Conservation (phyloP, 2,113 vertebrate species). For the Marcusenius ussheri region DNA sequence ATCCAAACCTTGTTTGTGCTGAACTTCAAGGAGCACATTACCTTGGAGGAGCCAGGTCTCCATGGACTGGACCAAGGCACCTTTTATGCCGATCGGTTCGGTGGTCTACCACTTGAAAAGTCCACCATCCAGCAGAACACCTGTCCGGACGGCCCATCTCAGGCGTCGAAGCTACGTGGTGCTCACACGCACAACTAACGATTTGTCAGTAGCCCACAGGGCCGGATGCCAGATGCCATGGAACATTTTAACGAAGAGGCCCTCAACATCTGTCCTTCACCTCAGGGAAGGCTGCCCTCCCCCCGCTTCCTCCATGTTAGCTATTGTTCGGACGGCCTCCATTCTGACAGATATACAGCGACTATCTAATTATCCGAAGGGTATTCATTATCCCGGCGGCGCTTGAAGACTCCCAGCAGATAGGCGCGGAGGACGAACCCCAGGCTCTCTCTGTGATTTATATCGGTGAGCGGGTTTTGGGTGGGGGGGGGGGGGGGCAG, state of each 20-base stretch:
- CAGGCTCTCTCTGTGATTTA: neutral
- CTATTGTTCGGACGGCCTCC: neutral
- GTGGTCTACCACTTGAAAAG: neutral
- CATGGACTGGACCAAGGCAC: neutral
- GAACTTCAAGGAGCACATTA: neutral
- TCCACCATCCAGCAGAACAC: neutral
- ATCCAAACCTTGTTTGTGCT: neutral
- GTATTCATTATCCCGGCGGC: slow-evolving; percentile 9
- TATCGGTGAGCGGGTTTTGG: neutral
- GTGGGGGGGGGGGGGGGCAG: neutral
- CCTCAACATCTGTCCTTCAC: slow-evolving; percentile 15
- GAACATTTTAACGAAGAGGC: neutral
- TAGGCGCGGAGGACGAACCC: neutral
- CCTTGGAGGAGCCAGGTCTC: neutral
- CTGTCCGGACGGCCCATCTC: neutral
- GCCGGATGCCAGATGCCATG: neutral
- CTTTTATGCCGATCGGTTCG: neutral
- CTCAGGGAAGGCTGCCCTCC: neutral
- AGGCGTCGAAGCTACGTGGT: too few relatives aligned
- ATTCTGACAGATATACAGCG: neutral
- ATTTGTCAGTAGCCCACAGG: neutral
- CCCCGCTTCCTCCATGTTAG: neutral
- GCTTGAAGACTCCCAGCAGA: neutral
- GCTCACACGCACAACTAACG: neutral
- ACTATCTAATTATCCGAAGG: slow-evolving; percentile 20